Base-by-base conservation (phyloP, 2,113 vertebrate species). In the Grallaria varia region DNA sequence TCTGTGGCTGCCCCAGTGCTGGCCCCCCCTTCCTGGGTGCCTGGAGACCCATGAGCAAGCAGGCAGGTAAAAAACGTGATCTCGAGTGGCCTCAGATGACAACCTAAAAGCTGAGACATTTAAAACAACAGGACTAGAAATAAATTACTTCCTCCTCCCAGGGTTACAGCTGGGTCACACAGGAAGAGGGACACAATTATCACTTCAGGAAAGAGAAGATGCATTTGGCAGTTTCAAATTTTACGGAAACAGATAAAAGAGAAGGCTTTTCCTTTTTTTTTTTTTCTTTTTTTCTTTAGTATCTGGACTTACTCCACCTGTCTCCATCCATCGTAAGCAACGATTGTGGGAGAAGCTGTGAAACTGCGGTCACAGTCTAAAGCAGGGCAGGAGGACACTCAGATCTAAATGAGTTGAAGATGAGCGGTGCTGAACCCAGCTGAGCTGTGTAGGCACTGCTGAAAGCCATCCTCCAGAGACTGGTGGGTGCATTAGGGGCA, bases 201-300 rank as follows among this genome's bases (percentile, higher is more conserved):
- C 97, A 84, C 35, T 92, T 93, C 97, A 98, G 97, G 97, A 98
- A 97, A 97, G 90, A 96, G 87, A 94, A 95, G 91, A 94, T 90
- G 87, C 95, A 91, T 98, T 96, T 97, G 96, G 80, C 72, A 68
- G 84, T 91, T 96, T 88, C 56, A 91, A 71, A 68, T 96, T 96
- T 95, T 94, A 96, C 96, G 87, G 95, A 97, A 98, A 96, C 84
- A 98, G 97, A 98, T 96, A 76, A 97, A 98, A 97, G 92, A 85
- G 89, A 96, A 94, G 56, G 42, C 28, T 94, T 96, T 97, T 91
- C 94, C 42, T 87, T 74, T 35, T 52, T 90, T 87, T 9, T 18
- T 20, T 20, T 42, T 42, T 10, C 14, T 47, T 92, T 82, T 87
- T 90, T 56, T 55, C 67, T 84, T 90, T 15, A 4, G 56, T 52